Evolutionary conservation across 2,888 invertebrate genomes (phyloP).

Genomic region (Palloptera scutellata): DNA sequence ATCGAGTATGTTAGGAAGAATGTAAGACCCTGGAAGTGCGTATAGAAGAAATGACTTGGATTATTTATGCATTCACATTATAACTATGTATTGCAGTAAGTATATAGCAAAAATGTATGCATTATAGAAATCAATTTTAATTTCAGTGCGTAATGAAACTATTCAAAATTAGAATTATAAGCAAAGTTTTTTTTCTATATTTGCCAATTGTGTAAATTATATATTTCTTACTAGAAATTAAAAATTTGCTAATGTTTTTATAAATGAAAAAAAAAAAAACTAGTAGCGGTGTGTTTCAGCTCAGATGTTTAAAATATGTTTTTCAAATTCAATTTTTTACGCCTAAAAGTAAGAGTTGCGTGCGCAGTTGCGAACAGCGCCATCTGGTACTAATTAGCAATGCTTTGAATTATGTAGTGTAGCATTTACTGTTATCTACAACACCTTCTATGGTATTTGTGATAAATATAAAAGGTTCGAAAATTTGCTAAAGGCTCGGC

Average conservation of each 20-base stretch:
- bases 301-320: no score
- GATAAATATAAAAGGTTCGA: no score
- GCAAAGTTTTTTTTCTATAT: background rate
- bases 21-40: slow-evolving; percentile 82
- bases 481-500: no score
- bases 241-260: background rate
- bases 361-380: no score
- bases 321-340: no score
- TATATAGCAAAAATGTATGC: slow-evolving; percentile 17
- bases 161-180: background rate
- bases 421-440: no score
- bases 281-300: no score
- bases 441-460: no score
- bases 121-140: background rate
- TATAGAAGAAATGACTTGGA: slow-evolving; percentile 16
- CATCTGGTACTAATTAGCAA: no score
- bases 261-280: no score
- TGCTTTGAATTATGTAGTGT: no score
- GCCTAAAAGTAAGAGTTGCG: no score
- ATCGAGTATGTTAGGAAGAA: slow-evolving; percentile 95
- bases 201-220: slow-evolving; percentile 10
- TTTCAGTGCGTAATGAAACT: slow-evolving; percentile 13
- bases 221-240: slow-evolving; percentile 7
- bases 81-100: slow-evolving; percentile 17
- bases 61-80: slow-evolving; percentile 8